Evolutionary conservation across 2,888 invertebrate species (phyloP).

Genomic region (Stenodema calcarata): DNA sequence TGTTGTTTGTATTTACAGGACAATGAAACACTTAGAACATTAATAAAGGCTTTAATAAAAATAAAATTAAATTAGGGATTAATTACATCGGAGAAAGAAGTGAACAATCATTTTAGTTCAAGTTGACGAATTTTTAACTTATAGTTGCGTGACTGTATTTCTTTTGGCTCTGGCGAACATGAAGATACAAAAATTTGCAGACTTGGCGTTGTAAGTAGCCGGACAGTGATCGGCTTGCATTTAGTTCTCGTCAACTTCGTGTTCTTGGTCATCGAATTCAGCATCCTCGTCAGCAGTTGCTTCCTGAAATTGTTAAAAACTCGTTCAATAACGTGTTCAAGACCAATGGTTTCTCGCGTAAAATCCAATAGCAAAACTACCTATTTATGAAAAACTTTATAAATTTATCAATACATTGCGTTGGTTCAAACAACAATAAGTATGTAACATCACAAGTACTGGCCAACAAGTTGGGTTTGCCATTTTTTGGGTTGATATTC

Average conservation of each 20-base stretch:
- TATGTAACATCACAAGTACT: no score
- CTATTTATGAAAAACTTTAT: no score
- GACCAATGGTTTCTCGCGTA: no score
- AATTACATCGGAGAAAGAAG: conserved; percentile 43
- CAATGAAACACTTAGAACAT: conserved; percentile 22
- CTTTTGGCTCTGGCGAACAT: conserved; percentile 31
- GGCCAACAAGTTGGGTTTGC: no score
- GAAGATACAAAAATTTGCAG: conserved; percentile 21
- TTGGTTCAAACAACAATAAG: no score
- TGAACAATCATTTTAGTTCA: conserved; percentile 36
- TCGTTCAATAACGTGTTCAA: background rate
- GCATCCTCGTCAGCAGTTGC: conserved; percentile 68
- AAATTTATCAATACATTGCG: no score
- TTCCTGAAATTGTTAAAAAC: conserved; percentile 61
- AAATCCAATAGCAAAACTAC: no score
- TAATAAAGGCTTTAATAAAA: conserved; percentile 49
- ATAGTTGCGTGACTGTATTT: conserved; percentile 46
- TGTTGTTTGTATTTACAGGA: background rate
- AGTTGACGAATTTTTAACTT: background rate
- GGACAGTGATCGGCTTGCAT: background rate
- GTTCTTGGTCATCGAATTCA: conserved; percentile 66
- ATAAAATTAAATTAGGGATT: conserved; percentile 47
- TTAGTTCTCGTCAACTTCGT: conserved; percentile 61
- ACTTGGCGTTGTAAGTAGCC: conserved; percentile 4
- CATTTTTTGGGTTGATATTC: no score